Evolutionary conservation across 2,888 invertebrate species (phyloP).

Genomic region (Petrolisthes manimaculis): DNA sequence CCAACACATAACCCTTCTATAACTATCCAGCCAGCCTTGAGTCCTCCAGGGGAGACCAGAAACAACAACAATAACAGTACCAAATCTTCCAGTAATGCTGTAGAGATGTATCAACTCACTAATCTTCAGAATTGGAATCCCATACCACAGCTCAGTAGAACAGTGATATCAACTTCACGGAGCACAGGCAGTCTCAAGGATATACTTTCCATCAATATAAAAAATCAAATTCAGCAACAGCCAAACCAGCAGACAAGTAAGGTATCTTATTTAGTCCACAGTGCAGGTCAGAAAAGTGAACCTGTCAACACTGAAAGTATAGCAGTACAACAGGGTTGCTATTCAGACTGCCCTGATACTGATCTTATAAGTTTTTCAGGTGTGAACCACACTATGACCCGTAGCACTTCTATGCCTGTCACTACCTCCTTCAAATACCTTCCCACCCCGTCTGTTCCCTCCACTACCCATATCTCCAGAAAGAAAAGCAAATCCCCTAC

Average conservation of each 20-base stretch:
- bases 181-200: conserved; percentile 51
- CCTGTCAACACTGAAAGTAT: conserved; percentile 37
- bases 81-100: conserved; percentile 11
- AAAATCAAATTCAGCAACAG: conserved; percentile 22
- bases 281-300: conserved; percentile 16
- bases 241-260: conserved; percentile 13
- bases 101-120: conserved; percentile 61
- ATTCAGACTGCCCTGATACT: conserved; percentile 47
- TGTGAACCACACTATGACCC: conserved; percentile 51
- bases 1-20: conserved; percentile 43
- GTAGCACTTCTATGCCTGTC: conserved; percentile 64
- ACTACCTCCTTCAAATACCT: conserved; percentile 25
- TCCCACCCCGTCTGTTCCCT: conserved; percentile 30
- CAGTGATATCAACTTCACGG: conserved; percentile 43
- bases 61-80: conserved; percentile 51
- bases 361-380: conserved; percentile 57
- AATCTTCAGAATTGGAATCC: conserved; percentile 63
- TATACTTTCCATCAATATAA: conserved; percentile 38
- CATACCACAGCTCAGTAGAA: conserved; percentile 30
- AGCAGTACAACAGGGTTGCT: conserved; percentile 33
- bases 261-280: not conserved
- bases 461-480: conserved; percentile 15
- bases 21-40: conserved; percentile 31
- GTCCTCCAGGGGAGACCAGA: conserved; percentile 30
- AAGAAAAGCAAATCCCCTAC: conserved; percentile 2